Base-by-base conservation (phyloP, 2,888 invertebrate species). In the Ormyrus labotus region DNA sequence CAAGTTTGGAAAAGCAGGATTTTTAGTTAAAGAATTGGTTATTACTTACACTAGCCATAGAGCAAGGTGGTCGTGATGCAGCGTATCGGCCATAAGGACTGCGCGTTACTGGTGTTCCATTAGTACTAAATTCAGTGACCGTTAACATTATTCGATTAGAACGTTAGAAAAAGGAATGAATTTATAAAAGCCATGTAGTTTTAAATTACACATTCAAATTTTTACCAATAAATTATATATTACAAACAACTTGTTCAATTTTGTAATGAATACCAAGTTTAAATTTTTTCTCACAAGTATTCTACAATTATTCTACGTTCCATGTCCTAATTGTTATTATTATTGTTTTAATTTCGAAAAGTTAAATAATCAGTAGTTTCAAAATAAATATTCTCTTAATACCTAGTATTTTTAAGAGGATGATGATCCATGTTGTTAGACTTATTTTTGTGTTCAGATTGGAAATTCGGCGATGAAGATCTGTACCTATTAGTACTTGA, bases 41-140 rank as follows among this genome's bases (percentile, higher is more conserved):
- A 47, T 81, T 80, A 88, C 89, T 89, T 84, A 94, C 94, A 92
- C 93, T 93, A 85, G 93, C 94, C 94, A 94, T 94, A 84, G 94
- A 94, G 91, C 94, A 94, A 74, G 92, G 92, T 82, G 94, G 94
- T 85, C 93, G 92, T 60, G 92, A 92, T 34, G 94, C 94, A 70
- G 93, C 94, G 87, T 94, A 94, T 83, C 94, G 92, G 82, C 94
- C 94, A 72, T 87, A 88, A 81, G 88, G 83, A 80, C 87, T 88
- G 64, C 88, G 87, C 13, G 88, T 84, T 77, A 85, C 81, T 50
- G 87, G 84, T 55, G 85, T 84, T 8, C 88, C 89, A 78, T 88
- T 88, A 63, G 84, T 60, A 78, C 89, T 90, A 83, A 50, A 61
- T 76, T 47, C n/a, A 61, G 11, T 76, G 53, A 78, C n/a, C 80